These are phyloP conservation scores for Gracilinanus agilis DNA, from an alignment of 2,113 vertebrate species.

Conservation along the genomic window DNA sequence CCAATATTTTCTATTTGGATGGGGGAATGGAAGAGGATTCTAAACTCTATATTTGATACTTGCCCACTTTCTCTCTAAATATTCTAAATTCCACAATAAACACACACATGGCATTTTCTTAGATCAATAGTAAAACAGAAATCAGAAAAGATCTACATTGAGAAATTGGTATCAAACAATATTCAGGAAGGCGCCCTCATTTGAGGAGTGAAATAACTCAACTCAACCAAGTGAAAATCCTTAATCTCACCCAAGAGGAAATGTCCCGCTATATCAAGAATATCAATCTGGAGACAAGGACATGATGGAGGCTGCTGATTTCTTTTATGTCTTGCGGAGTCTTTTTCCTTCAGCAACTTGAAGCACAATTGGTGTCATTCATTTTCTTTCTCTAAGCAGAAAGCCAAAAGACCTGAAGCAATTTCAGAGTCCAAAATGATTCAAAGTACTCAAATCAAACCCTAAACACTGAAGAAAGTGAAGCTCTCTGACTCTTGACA, in stretches of 20 bases:
- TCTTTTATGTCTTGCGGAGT: background rate
- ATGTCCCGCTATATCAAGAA: background rate
- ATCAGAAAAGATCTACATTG: background rate
- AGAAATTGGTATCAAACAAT: background rate
- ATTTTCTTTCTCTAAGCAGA: background rate
- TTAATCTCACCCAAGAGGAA: background rate
- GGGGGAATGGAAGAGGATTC: background rate
- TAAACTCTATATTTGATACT: background rate
- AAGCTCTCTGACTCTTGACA: too few relatives aligned
- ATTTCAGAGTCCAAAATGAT: too few relatives aligned
- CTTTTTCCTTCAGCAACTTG: background rate
- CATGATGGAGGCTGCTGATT: background rate
- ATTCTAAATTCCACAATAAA: background rate
- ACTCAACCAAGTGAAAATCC: background rate
- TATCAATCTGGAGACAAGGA: background rate
- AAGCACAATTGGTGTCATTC: background rate
- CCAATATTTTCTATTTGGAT: background rate
- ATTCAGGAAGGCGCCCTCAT: background rate
- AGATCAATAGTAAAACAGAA: background rate
- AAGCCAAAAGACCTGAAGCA: too few relatives aligned
- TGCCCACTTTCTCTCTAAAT: background rate
- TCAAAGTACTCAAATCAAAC: too few relatives aligned
- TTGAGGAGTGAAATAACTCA: background rate
- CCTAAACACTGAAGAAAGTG: too few relatives aligned
- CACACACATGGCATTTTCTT: background rate